phyloP scores from a whole-genome alignment of 2,888 invertebrate genomes.

The Noctua janthina region DNA sequence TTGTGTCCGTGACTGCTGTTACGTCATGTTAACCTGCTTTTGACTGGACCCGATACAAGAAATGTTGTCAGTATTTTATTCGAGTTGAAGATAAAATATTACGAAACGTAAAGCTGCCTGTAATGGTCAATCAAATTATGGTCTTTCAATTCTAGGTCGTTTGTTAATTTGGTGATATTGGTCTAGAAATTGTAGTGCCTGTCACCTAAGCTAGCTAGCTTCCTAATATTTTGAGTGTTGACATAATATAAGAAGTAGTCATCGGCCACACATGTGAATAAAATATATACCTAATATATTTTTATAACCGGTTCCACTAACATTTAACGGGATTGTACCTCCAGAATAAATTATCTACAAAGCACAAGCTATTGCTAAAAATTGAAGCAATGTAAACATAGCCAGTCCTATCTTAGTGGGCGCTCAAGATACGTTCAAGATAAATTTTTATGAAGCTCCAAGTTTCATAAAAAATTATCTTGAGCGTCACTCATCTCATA shows the following conservation, averaged over 20 bases:
- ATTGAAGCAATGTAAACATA: not conserved
- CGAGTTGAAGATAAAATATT: slow-evolving; percentile 22
- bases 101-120: slow-evolving; percentile 21
- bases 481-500: not conserved
- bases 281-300: not conserved
- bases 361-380: not conserved
- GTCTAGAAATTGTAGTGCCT: not conserved
- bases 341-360: not conserved
- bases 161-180: not conserved
- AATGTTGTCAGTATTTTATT: slow-evolving; percentile 26
- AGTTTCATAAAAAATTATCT: not conserved
- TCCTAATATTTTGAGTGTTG: not conserved
- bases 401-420: not conserved
- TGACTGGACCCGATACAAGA: slow-evolving; percentile 25
- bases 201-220: not conserved
- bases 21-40: slow-evolving; percentile 33
- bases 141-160: not conserved
- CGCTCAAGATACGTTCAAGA: not conserved
- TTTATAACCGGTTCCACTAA: not conserved
- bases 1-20: not conserved
- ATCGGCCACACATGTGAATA: not conserved
- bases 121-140: slow-evolving; percentile 15
- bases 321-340: not conserved
- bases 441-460: too few species aligned
- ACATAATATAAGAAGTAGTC: not conserved